A percentile compares a stretch with the other conserved stretches of the same genome.
Conservation (phyloP, 2,797 vertebrate species). For the Neosilurus hyrtlii region DNA sequence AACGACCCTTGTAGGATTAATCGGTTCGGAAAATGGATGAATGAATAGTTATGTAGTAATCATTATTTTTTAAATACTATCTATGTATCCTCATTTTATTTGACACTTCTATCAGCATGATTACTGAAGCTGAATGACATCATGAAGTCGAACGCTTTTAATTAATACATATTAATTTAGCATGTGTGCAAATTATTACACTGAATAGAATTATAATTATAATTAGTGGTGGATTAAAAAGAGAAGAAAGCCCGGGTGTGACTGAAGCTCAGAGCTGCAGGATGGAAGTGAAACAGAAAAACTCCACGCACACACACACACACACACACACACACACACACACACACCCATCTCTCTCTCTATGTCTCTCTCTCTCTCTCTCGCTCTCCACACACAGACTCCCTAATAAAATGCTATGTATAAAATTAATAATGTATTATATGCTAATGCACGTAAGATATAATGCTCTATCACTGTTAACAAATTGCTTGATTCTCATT, state of each 20-base stretch:
- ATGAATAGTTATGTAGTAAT: neutral
- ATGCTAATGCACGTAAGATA: neutral
- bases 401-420: neutral
- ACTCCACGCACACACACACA: neutral
- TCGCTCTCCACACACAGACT: neutral
- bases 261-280: slow-evolving; percentile 29
- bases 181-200: slow-evolving; percentile 6
- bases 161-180: neutral
- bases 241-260: slow-evolving; percentile 17
- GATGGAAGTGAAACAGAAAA: slow-evolving; percentile 8
- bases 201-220: neutral
- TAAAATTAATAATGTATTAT: neutral
- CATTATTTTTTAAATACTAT: neutral
- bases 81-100: neutral
- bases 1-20: neutral
- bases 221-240: slow-evolving; percentile 35
- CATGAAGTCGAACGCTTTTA: neutral
- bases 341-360: neutral
- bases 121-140: neutral
- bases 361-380: neutral
- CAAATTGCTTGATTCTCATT: neutral
- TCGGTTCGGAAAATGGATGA: no score
- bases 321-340: slow-evolving; percentile 10
- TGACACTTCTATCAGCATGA: neutral
- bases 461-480: neutral